phyloP scores from a whole-genome alignment of 2,797 vertebrate genomes.

The Simalia tracyae region DNA sequence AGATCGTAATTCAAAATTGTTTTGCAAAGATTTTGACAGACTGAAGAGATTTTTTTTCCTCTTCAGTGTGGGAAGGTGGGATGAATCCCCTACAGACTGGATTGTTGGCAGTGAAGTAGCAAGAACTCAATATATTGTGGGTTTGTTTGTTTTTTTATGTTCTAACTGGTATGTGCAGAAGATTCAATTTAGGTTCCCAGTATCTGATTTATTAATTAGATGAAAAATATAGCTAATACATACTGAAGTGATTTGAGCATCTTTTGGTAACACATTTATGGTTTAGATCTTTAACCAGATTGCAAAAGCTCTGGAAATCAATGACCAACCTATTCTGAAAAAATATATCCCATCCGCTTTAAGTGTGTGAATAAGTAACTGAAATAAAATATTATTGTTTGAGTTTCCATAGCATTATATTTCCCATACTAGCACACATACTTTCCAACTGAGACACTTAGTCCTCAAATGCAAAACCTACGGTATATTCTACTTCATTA shows the following conservation, averaged over 20 bases:
- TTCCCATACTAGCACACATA: not conserved
- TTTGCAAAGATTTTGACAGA: constrained; percentile 55
- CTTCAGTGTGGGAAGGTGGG: not conserved
- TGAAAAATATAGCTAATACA: not conserved
- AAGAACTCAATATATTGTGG: constrained; percentile 3
- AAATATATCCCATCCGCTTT: not conserved
- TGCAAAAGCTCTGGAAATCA: not conserved
- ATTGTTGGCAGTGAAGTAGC: not conserved
- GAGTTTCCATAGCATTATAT: not conserved
- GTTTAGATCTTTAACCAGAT: constrained; percentile 14
- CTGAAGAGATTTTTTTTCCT: not conserved
- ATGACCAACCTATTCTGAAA: not conserved
- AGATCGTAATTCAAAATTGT: constrained; percentile 60
- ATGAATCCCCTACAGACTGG: constrained; percentile 3
- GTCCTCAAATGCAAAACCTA: not conserved
- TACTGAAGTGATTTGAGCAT: not conserved
- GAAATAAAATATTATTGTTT: not conserved
- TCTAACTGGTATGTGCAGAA: not conserved
- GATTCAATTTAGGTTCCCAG: not conserved
- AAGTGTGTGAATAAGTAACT: not conserved
- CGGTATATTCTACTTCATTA: not conserved
- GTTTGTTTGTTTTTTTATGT: constrained; percentile 28
- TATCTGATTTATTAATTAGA: constrained; percentile 19
- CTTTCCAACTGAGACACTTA: not conserved
- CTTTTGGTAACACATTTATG: constrained; percentile 31